Base-by-base conservation (phyloP, 1,140 invertebrate genomes). In the Phthorimaea operculella region DNA sequence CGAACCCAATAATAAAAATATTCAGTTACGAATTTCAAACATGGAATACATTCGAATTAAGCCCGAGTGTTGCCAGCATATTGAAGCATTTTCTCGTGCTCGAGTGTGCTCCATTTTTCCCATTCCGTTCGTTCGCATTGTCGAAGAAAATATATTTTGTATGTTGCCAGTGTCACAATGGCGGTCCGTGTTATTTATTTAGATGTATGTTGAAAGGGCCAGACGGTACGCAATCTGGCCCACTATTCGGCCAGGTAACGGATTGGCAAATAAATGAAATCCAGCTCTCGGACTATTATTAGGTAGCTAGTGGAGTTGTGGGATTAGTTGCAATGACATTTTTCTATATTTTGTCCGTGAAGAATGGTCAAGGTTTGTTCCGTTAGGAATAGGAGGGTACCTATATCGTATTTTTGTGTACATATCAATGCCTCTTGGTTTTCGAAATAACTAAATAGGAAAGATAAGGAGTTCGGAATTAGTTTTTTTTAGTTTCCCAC, bases 181-280 rank as follows among this genome's bases (percentile, higher is more conserved):
- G 61, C 60, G 62, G 72, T 69, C 67, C 66, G 67, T 66, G 74
- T 77, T 77, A 75, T 78, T 78, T 72, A 72, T 75, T 76, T 75
- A 72, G 67, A 73, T 68, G 68, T 72, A 72, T 70, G 10, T 39
- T 39, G 36, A 39, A 39, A 55, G 54, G 64, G 60, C 65, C 65
- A 71, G 69, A 71, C 69, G 68, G 68, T 65, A 70, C 66, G 21
- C 63, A 70, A 62, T 63, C 62, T 62, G 58, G 52, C 54, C 58
- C 58, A 55, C 62, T 58, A 48, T 64, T 45, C 54, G 61, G 60
- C 60, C 55, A 64, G 69, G 71, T 64, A 73, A 64, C 68, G 72
- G 63, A 68, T 74, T 70, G 72, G 64, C 68, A 68, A 74, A 72
- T 77, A 77, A 77, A 73, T 77, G 72, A 74, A 73, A 70, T 61